phyloP scores from a whole-genome alignment of 2,888 invertebrate genomes.

The Aethes cnicana region DNA sequence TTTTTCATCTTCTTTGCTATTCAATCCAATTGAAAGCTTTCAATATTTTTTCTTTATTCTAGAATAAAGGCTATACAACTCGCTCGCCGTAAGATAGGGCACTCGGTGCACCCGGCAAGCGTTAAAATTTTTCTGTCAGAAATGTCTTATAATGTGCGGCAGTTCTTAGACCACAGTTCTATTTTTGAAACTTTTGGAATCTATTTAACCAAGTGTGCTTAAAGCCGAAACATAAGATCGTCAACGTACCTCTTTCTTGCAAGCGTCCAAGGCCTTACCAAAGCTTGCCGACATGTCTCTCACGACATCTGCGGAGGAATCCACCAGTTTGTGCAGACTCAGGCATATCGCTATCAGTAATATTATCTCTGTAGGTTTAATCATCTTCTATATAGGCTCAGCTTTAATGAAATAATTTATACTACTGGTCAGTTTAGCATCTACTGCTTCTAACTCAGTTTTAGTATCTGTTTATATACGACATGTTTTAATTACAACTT shows the following conservation, averaged over 20 bases:
- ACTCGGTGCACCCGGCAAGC: too few species aligned
- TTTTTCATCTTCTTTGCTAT: too few species aligned
- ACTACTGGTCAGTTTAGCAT: not conserved
- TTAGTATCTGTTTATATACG: conserved; percentile 9
- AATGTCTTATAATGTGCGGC: too few species aligned
- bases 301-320: conserved; percentile 48
- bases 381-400: conserved; percentile 8
- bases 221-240: not conserved
- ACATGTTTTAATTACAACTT: not conserved
- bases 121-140: too few species aligned
- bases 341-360: conserved; percentile 37
- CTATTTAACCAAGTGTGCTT: not conserved
- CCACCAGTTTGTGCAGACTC: conserved; percentile 34
- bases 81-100: too few species aligned
- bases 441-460: not conserved
- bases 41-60: too few species aligned
- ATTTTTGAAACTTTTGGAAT: too few species aligned
- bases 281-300: conserved; percentile 45
- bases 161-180: too few species aligned
- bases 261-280: conserved; percentile 46
- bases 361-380: conserved; percentile 33
- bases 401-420: not conserved
- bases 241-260: conserved; percentile 53
- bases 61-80: too few species aligned
- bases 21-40: too few species aligned